Base-by-base conservation (phyloP, 2,113 vertebrate species). In the Aegithalos caudatus region DNA sequence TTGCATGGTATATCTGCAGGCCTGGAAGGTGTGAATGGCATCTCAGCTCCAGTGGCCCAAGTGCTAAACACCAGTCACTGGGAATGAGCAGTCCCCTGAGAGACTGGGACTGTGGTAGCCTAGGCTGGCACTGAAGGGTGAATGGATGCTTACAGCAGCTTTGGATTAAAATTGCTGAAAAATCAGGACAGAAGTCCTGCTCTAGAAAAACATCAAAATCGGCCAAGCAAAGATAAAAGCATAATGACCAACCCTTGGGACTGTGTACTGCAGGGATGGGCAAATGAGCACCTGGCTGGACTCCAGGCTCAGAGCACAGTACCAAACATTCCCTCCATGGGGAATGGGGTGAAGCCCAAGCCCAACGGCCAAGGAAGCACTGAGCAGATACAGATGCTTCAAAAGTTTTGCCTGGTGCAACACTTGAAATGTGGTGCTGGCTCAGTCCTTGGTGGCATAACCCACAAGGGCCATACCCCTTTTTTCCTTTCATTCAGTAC, bases 1-100 rank as follows among this genome's bases (percentile, higher is more conserved):
- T 88, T 58, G 58, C 23, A 3, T 0, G 0, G 14, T 20, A 0
- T 5, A 11, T 23, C 80, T 14, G 1, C 42, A 54, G 0, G 1
- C 17, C 80, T 88, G 58, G 53, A 66, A 91, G 67, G 50, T 78
- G 86, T 33, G 50, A 88, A 83, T 18, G 38, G 83, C 83, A 81
- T 13, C 80, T 50, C 86, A 22, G 33, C 54, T 73, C 69, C 89
- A 78, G 47, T 1, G 27, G 56, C 35, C 66, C 38, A 12, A 81
- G 64, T 0, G 0, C 50, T 70, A 33, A 60, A 77, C 9, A 50
- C 76, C 58, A 35, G 13, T 17, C 35, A 20, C 33, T 44, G 50
- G 44, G 47, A 90, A 60, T 1, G 19, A 80, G 61, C 74, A 40
- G 35, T 42, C 11, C 16, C 50, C 81, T n/a, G 27, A 7, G 53